Percentiles rank a stretch among this genome's conserved stretches.
These are phyloP conservation scores for Agrochola circellaris DNA, from an alignment of 2,888 invertebrate genomes.

Conservation along the genomic window DNA sequence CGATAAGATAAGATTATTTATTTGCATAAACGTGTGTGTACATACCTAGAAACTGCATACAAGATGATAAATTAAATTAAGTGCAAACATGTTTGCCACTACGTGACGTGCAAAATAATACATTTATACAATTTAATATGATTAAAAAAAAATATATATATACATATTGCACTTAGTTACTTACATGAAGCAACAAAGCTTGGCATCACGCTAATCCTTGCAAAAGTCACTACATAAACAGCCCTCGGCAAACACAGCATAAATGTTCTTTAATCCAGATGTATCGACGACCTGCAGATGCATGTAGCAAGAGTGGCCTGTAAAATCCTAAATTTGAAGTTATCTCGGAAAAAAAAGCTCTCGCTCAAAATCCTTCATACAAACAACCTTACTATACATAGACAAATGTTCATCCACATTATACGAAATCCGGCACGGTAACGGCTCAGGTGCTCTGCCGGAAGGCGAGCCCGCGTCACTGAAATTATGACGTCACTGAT, in stretches of 20 bases:
- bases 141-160: too few relatives aligned
- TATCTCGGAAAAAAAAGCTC: background rate
- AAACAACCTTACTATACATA: slow-evolving; percentile 6
- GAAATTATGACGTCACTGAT: slow-evolving; percentile 78
- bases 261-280: background rate
- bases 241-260: too few relatives aligned
- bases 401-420: slow-evolving; percentile 40
- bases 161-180: too few relatives aligned
- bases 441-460: slow-evolving; percentile 66
- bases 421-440: slow-evolving; percentile 51
- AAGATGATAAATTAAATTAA: too few relatives aligned
- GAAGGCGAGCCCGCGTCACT: slow-evolving; percentile 64
- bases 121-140: too few relatives aligned
- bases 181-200: background rate
- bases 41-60: too few relatives aligned
- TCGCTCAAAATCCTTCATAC: background rate
- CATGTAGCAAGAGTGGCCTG: background rate
- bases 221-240: background rate
- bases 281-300: too few relatives aligned
- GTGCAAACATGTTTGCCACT: too few relatives aligned
- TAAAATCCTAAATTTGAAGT: too few relatives aligned
- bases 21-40: too few relatives aligned
- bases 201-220: background rate
- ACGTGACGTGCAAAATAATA: too few relatives aligned
- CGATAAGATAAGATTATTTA: too few relatives aligned